Evolutionary conservation across 2,888 invertebrate species (phyloP).

Genomic region (Macropis europaea): DNA sequence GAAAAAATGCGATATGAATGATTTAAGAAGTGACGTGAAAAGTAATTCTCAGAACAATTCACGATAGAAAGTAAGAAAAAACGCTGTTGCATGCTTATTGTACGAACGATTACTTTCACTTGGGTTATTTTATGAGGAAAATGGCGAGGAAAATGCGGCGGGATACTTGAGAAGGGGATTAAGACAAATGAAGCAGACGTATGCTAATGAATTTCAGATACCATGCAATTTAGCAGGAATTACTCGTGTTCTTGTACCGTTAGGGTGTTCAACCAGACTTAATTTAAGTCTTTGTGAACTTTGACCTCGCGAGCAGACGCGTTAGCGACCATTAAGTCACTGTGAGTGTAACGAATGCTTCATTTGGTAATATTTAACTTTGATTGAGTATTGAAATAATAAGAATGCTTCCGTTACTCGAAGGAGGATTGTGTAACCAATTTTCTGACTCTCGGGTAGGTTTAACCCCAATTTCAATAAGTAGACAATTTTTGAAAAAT

Average conservation of each 20-base stretch:
- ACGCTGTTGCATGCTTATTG: neutral
- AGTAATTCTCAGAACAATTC: neutral
- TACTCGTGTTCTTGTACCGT: neutral
- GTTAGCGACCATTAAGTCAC: neutral
- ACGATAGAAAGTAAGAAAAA: conserved; percentile 14
- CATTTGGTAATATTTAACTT: neutral
- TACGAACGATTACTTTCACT: conserved; percentile 20
- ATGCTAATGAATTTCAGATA: neutral
- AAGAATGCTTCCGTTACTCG: too few species aligned
- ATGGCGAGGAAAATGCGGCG: neutral
- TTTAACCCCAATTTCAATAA: too few species aligned
- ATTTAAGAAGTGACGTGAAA: neutral
- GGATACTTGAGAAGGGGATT: neutral
- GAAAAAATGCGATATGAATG: neutral
- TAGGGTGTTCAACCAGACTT: neutral
- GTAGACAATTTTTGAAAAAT: too few species aligned
- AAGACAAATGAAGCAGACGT: too few species aligned
- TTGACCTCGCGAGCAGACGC: neutral
- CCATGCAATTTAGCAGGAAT: neutral
- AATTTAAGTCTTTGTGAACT: neutral
- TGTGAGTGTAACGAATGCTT: neutral
- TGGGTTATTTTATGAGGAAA: neutral
- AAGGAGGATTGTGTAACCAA: too few species aligned
- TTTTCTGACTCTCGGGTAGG: too few species aligned
- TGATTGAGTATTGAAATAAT: neutral